Conservation (phyloP, 2,797 vertebrate species). For the Hyperoplus immaculatus region DNA sequence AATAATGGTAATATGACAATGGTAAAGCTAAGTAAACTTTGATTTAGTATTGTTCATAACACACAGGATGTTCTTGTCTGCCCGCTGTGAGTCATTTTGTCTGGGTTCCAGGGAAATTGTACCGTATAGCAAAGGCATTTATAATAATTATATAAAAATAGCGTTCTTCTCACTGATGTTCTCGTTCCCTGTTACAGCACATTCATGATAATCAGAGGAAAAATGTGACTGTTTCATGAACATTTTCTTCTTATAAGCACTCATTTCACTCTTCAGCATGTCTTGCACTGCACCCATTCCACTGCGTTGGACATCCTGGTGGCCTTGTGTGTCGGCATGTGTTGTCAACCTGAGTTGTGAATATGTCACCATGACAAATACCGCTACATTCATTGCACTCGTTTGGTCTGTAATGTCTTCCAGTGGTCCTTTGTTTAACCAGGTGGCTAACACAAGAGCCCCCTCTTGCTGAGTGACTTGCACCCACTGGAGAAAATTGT, state of each 20-base stretch:
- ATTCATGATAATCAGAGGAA: too few species aligned
- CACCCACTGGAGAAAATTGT: conserved; percentile 67
- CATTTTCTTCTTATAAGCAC: background rate
- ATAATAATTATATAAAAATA: too few species aligned
- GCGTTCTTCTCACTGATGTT: too few species aligned
- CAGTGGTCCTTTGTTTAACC: conserved; percentile 73
- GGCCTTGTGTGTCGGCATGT: conserved; percentile 37
- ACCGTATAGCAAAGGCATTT: too few species aligned
- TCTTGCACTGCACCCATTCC: conserved; percentile 12
- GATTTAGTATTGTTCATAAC: too few species aligned
- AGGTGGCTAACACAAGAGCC: conserved; percentile 65
- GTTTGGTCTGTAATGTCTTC: conserved; percentile 44
- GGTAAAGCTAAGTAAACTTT: too few species aligned
- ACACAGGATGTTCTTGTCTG: too few species aligned
- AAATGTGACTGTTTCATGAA: background rate
- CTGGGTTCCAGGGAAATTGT: too few species aligned
- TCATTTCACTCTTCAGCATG: background rate
- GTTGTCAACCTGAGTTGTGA: conserved; percentile 40
- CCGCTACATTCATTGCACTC: conserved; percentile 59
- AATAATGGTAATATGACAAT: too few species aligned
- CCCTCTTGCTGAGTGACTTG: conserved; percentile 53
- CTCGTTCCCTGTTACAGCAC: too few species aligned
- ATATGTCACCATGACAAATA: conserved; percentile 62
- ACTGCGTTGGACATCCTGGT: conserved; percentile 17
- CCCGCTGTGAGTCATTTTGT: too few species aligned